These are phyloP conservation scores for Ispidina lecontei DNA, from an alignment of 2,797 vertebrate species.

Conservation along the genomic window DNA sequence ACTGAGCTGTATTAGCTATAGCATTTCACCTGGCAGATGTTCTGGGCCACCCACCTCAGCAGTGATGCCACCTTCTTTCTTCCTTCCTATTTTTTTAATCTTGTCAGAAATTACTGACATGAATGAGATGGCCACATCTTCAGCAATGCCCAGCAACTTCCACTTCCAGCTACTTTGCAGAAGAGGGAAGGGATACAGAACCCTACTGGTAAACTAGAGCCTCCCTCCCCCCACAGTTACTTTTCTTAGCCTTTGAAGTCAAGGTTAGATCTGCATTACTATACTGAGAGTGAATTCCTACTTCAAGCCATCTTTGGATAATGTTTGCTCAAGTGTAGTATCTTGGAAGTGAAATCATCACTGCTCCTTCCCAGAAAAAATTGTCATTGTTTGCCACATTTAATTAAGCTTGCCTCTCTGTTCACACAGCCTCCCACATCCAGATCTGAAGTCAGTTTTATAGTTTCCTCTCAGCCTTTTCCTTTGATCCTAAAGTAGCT, in stretches of 20 bases:
- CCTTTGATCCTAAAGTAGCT: constrained; percentile 67
- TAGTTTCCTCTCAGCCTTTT: constrained; percentile 57
- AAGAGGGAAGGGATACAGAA: neutral
- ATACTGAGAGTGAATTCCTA: neutral
- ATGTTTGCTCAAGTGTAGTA: constrained; percentile 66
- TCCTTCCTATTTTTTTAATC: neutral
- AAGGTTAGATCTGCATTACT: constrained; percentile 4
- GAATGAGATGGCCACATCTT: neutral
- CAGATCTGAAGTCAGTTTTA: constrained; percentile 59
- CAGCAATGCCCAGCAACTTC: neutral
- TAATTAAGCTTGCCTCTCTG: constrained; percentile 56
- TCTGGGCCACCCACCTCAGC: neutral
- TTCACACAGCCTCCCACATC: constrained; percentile 14
- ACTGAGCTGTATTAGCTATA: neutral
- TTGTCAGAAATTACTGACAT: neutral
- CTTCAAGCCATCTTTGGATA: constrained; percentile 39
- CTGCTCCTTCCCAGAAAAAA: constrained; percentile 41
- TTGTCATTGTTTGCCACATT: constrained; percentile 60
- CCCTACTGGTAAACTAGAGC: neutral
- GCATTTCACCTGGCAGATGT: neutral
- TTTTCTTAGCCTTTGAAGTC: constrained; percentile 12
- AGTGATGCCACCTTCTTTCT: neutral
- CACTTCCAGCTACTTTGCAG: neutral
- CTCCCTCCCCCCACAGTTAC: neutral
- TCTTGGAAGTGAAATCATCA: constrained; percentile 45